phyloP scores from a whole-genome alignment of 2,797 vertebrate genomes.

The Sciurus carolinensis region DNA sequence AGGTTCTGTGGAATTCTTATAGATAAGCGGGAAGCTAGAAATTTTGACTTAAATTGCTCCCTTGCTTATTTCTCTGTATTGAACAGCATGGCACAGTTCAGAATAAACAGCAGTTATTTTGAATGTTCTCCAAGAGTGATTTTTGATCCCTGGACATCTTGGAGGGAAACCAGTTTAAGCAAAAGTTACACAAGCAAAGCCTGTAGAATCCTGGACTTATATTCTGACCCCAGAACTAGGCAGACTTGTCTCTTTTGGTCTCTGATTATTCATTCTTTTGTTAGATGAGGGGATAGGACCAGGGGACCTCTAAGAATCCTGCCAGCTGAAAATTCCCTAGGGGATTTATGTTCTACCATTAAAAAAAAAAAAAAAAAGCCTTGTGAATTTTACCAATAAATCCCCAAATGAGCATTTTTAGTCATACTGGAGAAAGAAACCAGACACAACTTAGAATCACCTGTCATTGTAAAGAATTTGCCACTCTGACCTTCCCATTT shows the following conservation, averaged over 20 bases:
- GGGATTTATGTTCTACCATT: not conserved
- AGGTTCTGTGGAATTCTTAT: slow-evolving; percentile 71
- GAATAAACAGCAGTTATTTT: slow-evolving; percentile 85
- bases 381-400: slow-evolving; percentile 29
- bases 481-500: not conserved
- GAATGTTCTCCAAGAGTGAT: slow-evolving; percentile 84
- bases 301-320: not conserved
- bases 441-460: not conserved
- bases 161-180: slow-evolving; percentile 87
- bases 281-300: not conserved
- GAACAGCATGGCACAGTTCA: slow-evolving; percentile 70
- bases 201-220: slow-evolving; percentile 76
- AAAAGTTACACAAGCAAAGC: slow-evolving; percentile 83
- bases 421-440: not conserved
- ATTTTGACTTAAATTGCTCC: slow-evolving; percentile 73
- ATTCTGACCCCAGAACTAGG: slow-evolving; percentile 63
- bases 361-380: not conserved
- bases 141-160: slow-evolving; percentile 85
- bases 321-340: slow-evolving; percentile 17
- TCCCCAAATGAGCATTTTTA: slow-evolving; percentile 78
- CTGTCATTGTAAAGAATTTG: slow-evolving; percentile 24
- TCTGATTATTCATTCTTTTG: not conserved
- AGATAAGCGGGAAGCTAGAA: slow-evolving; percentile 73
- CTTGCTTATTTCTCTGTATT: slow-evolving; percentile 85
- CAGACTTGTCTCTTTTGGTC: not conserved